Evolutionary conservation across 2,113 vertebrate genomes (phyloP).

Genomic region (Phylloscopus whistleri): DNA sequence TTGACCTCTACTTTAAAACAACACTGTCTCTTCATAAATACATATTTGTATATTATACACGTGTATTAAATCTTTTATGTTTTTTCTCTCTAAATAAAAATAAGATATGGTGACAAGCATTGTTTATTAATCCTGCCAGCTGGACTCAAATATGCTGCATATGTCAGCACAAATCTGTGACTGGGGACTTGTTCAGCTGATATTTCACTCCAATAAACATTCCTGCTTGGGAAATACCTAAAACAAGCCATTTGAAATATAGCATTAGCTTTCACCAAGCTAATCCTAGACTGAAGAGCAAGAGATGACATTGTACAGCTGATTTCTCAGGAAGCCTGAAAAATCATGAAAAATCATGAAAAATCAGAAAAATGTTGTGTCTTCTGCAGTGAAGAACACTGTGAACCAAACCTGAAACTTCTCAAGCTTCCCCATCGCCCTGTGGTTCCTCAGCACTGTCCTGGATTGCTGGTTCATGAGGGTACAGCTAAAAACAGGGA

Average conservation of each 20-base stretch:
- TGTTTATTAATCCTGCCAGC: neutral
- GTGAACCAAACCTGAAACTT: neutral
- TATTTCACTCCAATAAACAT: neutral
- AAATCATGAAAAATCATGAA: neutral
- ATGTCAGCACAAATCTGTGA: neutral
- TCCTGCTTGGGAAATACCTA: neutral
- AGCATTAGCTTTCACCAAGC: neutral
- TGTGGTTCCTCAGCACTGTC: neutral
- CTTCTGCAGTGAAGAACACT: neutral
- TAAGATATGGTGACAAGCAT: neutral
- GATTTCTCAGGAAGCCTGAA: neutral
- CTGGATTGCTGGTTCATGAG: neutral
- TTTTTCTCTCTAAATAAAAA: neutral
- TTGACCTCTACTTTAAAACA: neutral
- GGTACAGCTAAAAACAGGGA: neutral
- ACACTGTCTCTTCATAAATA: neutral
- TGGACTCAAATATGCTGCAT: neutral
- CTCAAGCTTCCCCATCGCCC: neutral
- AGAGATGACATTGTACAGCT: neutral
- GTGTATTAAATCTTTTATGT: neutral
- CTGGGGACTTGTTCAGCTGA: neutral
- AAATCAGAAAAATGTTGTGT: neutral
- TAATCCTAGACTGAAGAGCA: neutral
- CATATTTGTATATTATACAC: neutral
- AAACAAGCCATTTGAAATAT: neutral